Conservation (phyloP, 1,140 invertebrate genomes). For the Chrysopa pallens region DNA sequence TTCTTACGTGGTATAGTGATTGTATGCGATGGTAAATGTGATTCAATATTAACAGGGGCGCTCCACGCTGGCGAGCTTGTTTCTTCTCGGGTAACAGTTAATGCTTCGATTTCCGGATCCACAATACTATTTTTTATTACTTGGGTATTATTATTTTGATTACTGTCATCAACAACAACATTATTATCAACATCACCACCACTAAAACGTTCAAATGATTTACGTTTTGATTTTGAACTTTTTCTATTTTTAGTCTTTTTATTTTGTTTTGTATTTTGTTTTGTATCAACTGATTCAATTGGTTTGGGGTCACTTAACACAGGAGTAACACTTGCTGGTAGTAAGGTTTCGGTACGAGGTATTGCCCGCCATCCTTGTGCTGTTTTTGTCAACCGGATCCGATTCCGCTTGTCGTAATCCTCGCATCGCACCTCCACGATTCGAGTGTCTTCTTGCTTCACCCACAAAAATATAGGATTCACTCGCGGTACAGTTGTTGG, state of each 20-base stretch:
- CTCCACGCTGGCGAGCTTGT: slow-evolving; percentile 13
- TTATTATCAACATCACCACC: background rate
- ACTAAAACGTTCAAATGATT: no score
- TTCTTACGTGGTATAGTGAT: slow-evolving; percentile 26
- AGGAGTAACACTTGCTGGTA: slow-evolving; percentile 12
- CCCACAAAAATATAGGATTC: slow-evolving; percentile 67
- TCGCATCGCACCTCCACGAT: slow-evolving; percentile 68
- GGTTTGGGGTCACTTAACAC: slow-evolving; percentile 2
- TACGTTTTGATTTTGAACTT: slow-evolving; percentile 1
- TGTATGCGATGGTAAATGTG: slow-evolving; percentile 33
- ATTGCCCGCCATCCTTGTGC: slow-evolving; percentile 63
- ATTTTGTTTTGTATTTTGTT: slow-evolving; percentile 3
- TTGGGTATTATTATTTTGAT: slow-evolving; percentile 1
- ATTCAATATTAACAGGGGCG: slow-evolving; percentile 30
- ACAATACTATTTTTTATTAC: background rate
- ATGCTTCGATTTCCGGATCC: background rate
- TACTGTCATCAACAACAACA: background rate
- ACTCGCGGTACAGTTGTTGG: slow-evolving; percentile 33
- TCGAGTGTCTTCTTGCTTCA: slow-evolving; percentile 51
- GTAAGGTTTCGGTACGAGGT: slow-evolving; percentile 46
- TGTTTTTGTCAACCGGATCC: slow-evolving; percentile 60
- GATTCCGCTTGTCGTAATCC: slow-evolving; percentile 67
- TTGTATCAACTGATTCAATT: slow-evolving; percentile 3
- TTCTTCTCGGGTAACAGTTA: background rate
- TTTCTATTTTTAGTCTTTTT: slow-evolving; percentile 1